Evolutionary conservation across 2,888 invertebrate species (phyloP), one percentile per base, ranked within the genome.

Genomic region (Elmis aenea): DNA sequence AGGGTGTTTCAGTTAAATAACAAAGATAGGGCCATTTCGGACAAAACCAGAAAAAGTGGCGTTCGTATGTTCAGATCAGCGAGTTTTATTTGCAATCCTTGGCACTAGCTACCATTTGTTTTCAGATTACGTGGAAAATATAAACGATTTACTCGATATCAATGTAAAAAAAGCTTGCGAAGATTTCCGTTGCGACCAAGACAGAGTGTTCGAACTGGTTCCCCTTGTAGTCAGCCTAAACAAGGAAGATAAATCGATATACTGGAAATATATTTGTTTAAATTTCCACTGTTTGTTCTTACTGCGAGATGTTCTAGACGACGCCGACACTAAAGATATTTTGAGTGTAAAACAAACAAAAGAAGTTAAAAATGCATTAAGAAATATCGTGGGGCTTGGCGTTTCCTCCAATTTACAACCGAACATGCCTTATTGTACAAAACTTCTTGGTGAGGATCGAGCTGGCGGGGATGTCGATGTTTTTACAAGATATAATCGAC

Each of bases 301-400:
- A 50, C 70, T 59, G 52, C 64, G 42, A 13, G 30, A 29, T 5
- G 18, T 33, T 27, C 33, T 46, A 18, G 24, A 39, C 11, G 15
- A 29, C 9, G 31, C 29, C 4, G 21, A 34, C 2, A n/a, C 31
- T 6, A 60, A 59, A 10, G 59, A 70, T 48, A 58, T 74, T 9
- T 67, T 87, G 25, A 85, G 82, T 62, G 76, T 85, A 1, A 75
- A 75, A 51, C 75, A 85, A 59, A 78, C 79, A 51, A 80, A 76
- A 62, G 62, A 68, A n/a, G 55, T 87, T 3, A 71, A 77, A 54
- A 71, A 71, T 24, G 71, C 75, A 49, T 67, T 83, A 46, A 77
- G 83, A 62, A 68, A 83, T 44, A 58, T 82, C 24, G 67, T 78
- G 13, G 76, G 74, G 20, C 65, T 86, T 39, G 86, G 85, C 26